phyloP scores from a whole-genome alignment of 2,888 invertebrate species.

The Anoplius nigerrimus region DNA sequence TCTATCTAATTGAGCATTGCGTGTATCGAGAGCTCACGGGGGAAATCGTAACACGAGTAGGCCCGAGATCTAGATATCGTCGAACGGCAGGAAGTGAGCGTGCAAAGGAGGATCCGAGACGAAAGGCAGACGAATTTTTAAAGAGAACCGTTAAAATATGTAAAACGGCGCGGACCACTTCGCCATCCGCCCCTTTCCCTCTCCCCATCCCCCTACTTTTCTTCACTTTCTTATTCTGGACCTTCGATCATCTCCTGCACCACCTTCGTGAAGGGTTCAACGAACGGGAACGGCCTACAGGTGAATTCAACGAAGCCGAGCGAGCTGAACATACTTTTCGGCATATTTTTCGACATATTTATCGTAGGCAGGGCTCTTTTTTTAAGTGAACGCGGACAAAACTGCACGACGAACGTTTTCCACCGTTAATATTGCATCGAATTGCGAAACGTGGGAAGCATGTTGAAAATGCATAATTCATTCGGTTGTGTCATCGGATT shows the following conservation, averaged over 20 bases:
- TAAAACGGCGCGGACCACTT: conserved; percentile 60
- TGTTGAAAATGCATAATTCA: too few species aligned
- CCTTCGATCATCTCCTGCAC: conserved; percentile 59
- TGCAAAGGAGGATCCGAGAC: background rate
- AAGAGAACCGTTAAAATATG: conserved; percentile 70
- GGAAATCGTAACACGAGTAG: too few species aligned
- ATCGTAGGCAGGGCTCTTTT: too few species aligned
- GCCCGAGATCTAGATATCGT: background rate
- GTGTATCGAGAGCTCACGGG: too few species aligned
- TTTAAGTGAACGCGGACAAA: too few species aligned
- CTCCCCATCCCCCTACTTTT: conserved; percentile 32
- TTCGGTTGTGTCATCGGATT: too few species aligned
- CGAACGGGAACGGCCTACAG: conserved; percentile 61
- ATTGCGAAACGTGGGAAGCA: too few species aligned
- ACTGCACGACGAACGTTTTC: too few species aligned
- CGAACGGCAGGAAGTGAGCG: background rate
- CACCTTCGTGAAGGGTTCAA: conserved; percentile 60
- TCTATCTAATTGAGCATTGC: too few species aligned
- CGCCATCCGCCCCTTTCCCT: conserved; percentile 40
- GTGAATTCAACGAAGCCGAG: conserved; percentile 52
- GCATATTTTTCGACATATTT: too few species aligned
- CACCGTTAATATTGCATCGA: too few species aligned
- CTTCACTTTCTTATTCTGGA: conserved; percentile 45
- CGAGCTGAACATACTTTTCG: background rate
- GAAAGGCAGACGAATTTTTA: conserved; percentile 34